Percentiles rank a stretch among this genome's conserved stretches.
Evolutionary conservation across 2,888 invertebrate genomes (phyloP).

Genomic region (Eugnorisma glareosa): DNA sequence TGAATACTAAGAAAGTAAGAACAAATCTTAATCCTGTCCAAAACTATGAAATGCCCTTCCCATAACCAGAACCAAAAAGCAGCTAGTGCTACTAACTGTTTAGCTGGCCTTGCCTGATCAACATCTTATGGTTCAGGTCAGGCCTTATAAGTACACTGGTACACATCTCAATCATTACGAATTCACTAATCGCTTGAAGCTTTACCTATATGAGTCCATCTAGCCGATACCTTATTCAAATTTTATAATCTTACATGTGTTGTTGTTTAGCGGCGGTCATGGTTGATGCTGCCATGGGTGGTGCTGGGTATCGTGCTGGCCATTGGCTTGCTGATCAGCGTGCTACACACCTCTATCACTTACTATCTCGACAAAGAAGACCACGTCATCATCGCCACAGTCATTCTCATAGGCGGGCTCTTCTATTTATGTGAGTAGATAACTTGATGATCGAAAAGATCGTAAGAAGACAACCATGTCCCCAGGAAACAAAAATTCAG

Average conservation of each 20-base stretch:
- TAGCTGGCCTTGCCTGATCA: background rate
- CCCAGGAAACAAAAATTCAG: background rate
- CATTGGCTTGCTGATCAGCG: slow-evolving; percentile 94
- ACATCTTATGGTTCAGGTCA: background rate
- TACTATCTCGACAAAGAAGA: slow-evolving; percentile 92
- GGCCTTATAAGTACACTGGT: background rate
- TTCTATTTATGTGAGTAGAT: slow-evolving; percentile 84
- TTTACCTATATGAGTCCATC: background rate
- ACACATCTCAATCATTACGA: background rate
- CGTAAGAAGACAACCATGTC: background rate
- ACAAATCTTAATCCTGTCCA: background rate
- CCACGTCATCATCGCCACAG: slow-evolving; percentile 79
- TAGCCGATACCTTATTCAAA: background rate
- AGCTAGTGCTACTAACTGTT: background rate
- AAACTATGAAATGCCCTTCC: background rate
- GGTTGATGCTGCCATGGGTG: slow-evolving; percentile 96
- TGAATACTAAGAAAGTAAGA: background rate
- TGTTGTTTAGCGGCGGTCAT: slow-evolving; percentile 93
- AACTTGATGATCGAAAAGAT: background rate
- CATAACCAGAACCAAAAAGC: background rate
- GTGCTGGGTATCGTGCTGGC: slow-evolving; percentile 95
- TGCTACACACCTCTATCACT: slow-evolving; percentile 94
- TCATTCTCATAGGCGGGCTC: slow-evolving; percentile 85
- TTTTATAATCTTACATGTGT: slow-evolving; percentile 2
- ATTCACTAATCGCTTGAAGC: slow-evolving; percentile 7